Conservation (phyloP, 2,797 vertebrate species). For the Hippoglossus hippoglossus region DNA sequence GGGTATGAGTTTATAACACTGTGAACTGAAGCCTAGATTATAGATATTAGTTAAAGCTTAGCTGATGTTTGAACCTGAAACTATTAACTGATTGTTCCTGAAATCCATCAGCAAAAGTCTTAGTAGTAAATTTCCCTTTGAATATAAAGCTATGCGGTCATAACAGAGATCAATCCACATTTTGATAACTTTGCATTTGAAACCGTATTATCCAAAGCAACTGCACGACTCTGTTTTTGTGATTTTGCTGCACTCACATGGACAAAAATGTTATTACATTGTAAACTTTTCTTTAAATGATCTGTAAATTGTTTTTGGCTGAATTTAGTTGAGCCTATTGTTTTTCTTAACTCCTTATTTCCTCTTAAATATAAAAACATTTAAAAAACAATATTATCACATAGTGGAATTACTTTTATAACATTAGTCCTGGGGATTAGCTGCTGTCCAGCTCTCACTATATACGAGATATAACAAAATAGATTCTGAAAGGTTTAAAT, state of each 20-base stretch:
- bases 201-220: neutral
- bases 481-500: neutral
- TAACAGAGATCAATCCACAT: neutral
- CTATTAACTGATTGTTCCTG: neutral
- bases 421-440: neutral
- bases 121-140: too few species aligned
- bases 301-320: too few species aligned
- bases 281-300: neutral
- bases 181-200: neutral
- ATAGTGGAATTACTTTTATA: too few species aligned
- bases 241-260: conserved; percentile 60
- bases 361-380: too few species aligned
- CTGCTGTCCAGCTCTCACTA: too few species aligned
- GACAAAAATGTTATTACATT: conserved; percentile 30
- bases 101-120: neutral
- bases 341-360: too few species aligned
- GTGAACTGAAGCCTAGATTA: neutral
- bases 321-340: neutral
- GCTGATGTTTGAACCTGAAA: neutral
- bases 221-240: neutral
- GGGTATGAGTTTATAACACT: neutral
- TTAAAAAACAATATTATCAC: too few species aligned
- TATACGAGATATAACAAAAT: neutral
- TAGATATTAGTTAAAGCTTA: neutral
- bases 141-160: neutral